Conservation (phyloP, 2,797 vertebrate species). For the Lacerta agilis region DNA sequence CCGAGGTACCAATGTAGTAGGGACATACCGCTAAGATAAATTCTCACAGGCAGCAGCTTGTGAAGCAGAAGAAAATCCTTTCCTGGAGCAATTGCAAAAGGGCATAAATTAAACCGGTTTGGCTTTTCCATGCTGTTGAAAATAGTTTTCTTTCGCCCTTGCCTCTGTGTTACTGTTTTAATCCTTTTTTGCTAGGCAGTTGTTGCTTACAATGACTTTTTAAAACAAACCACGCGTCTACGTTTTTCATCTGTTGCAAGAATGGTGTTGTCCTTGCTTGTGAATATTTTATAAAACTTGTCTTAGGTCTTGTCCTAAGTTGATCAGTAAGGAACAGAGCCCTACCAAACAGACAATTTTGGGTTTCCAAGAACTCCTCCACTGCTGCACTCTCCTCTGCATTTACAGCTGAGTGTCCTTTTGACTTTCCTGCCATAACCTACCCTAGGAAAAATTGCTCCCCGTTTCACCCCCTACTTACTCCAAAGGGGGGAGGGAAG, state of each 20-base stretch:
- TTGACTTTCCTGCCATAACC: too few relatives aligned
- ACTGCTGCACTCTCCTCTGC: background rate
- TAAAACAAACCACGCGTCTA: background rate
- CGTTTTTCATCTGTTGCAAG: background rate
- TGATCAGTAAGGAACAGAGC: background rate
- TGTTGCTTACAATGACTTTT: background rate
- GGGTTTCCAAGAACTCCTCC: background rate
- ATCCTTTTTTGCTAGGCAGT: background rate
- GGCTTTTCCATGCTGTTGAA: background rate
- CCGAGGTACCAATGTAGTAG: background rate
- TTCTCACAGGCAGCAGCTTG: background rate
- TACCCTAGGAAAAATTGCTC: too few relatives aligned
- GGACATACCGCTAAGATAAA: rapidly evolving
- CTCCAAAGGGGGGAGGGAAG: too few relatives aligned
- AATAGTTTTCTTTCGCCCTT: background rate
- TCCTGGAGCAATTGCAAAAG: background rate
- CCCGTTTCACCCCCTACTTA: background rate
- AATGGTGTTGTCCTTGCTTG: background rate
- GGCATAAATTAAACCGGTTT: background rate
- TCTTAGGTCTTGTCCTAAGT: background rate
- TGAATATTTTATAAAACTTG: too few relatives aligned
- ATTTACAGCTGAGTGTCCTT: background rate
- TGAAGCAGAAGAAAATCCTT: background rate
- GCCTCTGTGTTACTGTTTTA: background rate
- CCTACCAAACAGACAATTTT: background rate